Evolutionary conservation across 2,888 invertebrate species (phyloP).

Genomic region (Melinaea marsaeus): DNA sequence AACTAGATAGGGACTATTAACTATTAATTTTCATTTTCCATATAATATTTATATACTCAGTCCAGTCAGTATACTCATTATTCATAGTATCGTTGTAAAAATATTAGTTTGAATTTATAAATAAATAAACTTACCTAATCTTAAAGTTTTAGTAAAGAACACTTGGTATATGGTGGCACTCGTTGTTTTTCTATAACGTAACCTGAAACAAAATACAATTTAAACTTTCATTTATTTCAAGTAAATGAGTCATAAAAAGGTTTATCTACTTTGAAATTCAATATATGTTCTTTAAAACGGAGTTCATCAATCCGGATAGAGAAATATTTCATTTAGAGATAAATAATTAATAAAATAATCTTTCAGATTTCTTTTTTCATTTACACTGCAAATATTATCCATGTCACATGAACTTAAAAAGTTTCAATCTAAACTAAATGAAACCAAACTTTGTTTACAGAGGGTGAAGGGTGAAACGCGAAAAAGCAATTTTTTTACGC

Average conservation of each 20-base stretch:
- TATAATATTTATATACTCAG: too few relatives aligned
- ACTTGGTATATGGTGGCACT: constrained; percentile 77
- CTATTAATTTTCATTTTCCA: too few relatives aligned
- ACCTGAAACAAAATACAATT: constrained; percentile 67
- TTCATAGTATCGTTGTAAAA: too few relatives aligned
- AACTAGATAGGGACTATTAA: too few relatives aligned
- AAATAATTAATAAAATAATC: too few relatives aligned
- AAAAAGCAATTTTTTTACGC: not conserved
- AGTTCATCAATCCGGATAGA: too few relatives aligned
- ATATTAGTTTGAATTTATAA: not conserved
- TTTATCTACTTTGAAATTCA: not conserved
- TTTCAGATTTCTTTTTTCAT: too few relatives aligned
- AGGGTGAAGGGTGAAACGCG: not conserved
- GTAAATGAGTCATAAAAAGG: not conserved
- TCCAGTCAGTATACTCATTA: too few relatives aligned
- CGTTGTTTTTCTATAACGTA: constrained; percentile 75
- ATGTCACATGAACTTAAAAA: too few relatives aligned
- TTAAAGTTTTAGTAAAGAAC: constrained; percentile 76
- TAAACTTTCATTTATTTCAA: not conserved
- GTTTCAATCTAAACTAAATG: too few relatives aligned
- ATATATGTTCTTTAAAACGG: not conserved
- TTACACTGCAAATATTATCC: not conserved
- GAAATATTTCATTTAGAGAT: too few relatives aligned
- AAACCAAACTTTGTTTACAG: too few relatives aligned
- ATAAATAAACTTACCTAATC: constrained; percentile 67